Percentiles rank a stretch among this genome's conserved stretches.
These are phyloP conservation scores for Elaphurus davidianus DNA, from an alignment of 2,113 vertebrate genomes.

Conservation along the genomic window DNA sequence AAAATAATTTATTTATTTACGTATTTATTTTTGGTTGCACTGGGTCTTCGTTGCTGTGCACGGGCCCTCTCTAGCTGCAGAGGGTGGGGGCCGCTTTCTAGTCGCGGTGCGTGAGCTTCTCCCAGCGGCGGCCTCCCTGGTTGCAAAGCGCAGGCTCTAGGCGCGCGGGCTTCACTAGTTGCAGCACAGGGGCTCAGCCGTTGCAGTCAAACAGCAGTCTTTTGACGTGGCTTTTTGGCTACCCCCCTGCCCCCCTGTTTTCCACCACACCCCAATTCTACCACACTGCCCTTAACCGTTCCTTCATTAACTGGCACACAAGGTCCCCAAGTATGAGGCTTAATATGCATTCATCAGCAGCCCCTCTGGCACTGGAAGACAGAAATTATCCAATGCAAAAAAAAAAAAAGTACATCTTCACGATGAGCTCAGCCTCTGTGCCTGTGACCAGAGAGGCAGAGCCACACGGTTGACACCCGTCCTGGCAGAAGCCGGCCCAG, in stretches of 20 bases:
- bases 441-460: not conserved
- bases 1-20: not conserved
- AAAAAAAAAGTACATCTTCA: not conserved
- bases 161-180: accelerated
- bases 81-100: not conserved
- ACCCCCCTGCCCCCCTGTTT: too few relatives aligned
- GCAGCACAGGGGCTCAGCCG: not conserved
- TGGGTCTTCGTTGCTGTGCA: not conserved
- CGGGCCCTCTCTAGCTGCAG: not conserved
- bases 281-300: not conserved
- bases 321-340: accelerated
- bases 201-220: not conserved
- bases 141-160: not conserved
- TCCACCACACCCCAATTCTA: not conserved
- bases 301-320: not conserved
- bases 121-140: not conserved
- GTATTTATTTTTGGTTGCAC: not conserved
- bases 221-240: accelerated
- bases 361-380: not conserved
- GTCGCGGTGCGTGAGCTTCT: not conserved
- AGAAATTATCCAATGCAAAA: not conserved
- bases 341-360: accelerated
- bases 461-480: accelerated
- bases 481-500: not conserved
- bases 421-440: not conserved